Percentiles rank a stretch among this genome's conserved stretches.
Evolutionary conservation across 2,113 vertebrate genomes (phyloP).

Genomic region (Polypterus bichir): DNA sequence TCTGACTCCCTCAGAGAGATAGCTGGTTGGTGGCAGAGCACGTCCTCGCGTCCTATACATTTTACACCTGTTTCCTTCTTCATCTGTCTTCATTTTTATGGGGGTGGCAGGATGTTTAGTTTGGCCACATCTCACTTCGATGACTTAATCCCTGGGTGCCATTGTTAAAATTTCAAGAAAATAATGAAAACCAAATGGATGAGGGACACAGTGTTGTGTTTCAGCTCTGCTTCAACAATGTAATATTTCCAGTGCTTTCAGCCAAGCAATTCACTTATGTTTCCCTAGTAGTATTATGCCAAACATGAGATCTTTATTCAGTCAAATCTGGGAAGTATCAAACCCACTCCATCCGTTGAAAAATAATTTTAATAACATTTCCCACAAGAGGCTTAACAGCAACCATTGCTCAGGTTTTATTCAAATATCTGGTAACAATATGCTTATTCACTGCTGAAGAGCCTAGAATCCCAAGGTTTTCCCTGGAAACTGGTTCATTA

Average conservation of each 20-base stretch:
- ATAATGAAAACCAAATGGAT: conserved; percentile 57
- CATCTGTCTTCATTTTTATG: conserved; percentile 43
- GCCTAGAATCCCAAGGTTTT: no score
- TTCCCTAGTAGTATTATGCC: conserved; percentile 51
- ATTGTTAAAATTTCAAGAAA: conserved; percentile 42
- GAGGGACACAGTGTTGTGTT: conserved; percentile 29
- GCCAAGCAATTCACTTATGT: conserved; percentile 47
- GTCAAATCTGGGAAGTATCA: conserved; percentile 51
- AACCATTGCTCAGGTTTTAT: conserved; percentile 54
- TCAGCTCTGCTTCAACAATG: conserved; percentile 44
- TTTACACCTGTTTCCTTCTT: conserved; percentile 51
- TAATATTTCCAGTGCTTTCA: conserved; percentile 37
- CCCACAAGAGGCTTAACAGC: conserved; percentile 33
- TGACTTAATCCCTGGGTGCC: conserved; percentile 58
- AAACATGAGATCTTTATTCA: conserved; percentile 59
- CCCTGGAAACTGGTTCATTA: no score
- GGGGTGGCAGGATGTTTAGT: conserved; percentile 52
- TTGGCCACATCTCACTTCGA: conserved; percentile 39
- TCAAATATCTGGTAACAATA: conserved; percentile 40
- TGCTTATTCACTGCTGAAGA: no score
- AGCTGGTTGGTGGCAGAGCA: no score
- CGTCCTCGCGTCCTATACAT: conserved; percentile 9
- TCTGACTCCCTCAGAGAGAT: no score
- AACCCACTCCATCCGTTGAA: conserved; percentile 49
- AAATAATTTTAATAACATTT: conserved; percentile 51